A percentile compares a stretch with the other conserved stretches of the same genome.
Evolutionary conservation across 2,113 vertebrate genomes (phyloP).

Genomic region (Rhinogobius similis): DNA sequence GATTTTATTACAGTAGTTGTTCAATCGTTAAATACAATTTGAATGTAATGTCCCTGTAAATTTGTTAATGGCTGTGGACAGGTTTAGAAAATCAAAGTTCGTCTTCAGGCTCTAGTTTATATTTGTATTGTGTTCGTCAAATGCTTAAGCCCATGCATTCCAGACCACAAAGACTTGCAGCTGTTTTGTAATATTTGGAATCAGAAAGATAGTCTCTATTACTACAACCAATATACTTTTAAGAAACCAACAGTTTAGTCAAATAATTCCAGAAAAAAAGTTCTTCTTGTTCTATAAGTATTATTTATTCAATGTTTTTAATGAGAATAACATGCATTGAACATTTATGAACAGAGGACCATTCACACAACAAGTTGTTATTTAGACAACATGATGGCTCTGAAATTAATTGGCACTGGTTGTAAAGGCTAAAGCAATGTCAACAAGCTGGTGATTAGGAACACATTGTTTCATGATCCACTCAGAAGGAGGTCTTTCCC

Average conservation of each 20-base stretch:
- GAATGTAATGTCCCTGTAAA: not conserved
- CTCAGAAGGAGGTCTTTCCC: slow-evolving; percentile 42
- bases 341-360: no score
- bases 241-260: not conserved
- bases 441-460: slow-evolving; percentile 45
- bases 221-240: not conserved
- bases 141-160: not conserved
- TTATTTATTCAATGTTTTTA: no score
- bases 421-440: slow-evolving; percentile 11
- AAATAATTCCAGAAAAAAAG: not conserved
- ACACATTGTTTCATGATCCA: slow-evolving; percentile 38
- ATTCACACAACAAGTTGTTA: slow-evolving; percentile 9
- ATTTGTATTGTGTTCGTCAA: not conserved
- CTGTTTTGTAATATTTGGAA: slow-evolving; percentile 9
- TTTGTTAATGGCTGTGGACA: not conserved
- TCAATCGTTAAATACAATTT: not conserved
- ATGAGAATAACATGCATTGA: no score
- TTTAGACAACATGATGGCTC: no score
- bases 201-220: no score
- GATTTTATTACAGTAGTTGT: not conserved
- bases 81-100: no score
- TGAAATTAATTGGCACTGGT: slow-evolving; percentile 30
- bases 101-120: not conserved
- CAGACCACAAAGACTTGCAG: not conserved
- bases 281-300: no score